A percentile compares a stretch with the other conserved stretches of the same genome.
phyloP scores from a whole-genome alignment of 1,140 invertebrate genomes.

The Trichonephila clavipes region DNA sequence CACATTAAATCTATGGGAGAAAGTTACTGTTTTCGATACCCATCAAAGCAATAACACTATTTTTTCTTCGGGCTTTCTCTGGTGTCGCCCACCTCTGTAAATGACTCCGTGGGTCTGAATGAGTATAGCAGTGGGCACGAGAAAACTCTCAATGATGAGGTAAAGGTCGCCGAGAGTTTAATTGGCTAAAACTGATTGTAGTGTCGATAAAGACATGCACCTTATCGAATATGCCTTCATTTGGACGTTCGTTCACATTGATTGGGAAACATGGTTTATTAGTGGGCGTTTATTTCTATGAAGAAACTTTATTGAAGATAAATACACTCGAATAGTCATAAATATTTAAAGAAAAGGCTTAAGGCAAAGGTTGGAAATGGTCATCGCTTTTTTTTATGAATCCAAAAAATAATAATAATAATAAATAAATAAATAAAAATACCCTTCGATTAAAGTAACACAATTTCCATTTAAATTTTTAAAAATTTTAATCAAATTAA shows the following conservation, averaged over 20 bases:
- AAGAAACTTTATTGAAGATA: too few species aligned
- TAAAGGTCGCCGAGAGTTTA: conserved; percentile 27
- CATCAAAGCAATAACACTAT: conserved; percentile 15
- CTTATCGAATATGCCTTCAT: neutral
- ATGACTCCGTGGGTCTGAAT: conserved; percentile 46
- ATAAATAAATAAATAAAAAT: too few species aligned
- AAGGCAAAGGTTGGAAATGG: too few species aligned
- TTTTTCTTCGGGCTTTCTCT: neutral
- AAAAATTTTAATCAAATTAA: too few species aligned
- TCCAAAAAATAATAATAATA: too few species aligned
- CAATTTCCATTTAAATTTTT: too few species aligned
- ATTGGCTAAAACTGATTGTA: conserved; percentile 30
- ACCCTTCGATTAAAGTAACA: too few species aligned
- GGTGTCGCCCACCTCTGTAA: neutral
- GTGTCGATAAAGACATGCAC: conserved; percentile 1
- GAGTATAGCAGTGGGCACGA: neutral
- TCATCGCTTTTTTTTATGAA: too few species aligned
- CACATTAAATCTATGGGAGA: neutral
- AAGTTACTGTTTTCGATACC: conserved; percentile 54
- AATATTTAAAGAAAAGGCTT: too few species aligned
- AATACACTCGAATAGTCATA: too few species aligned
- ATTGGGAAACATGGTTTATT: neutral
- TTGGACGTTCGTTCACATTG: neutral
- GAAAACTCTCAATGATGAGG: neutral
- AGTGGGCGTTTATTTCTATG: too few species aligned